phyloP scores from a whole-genome alignment of 1,140 invertebrate genomes.

The Rhyacophila brunnea region DNA sequence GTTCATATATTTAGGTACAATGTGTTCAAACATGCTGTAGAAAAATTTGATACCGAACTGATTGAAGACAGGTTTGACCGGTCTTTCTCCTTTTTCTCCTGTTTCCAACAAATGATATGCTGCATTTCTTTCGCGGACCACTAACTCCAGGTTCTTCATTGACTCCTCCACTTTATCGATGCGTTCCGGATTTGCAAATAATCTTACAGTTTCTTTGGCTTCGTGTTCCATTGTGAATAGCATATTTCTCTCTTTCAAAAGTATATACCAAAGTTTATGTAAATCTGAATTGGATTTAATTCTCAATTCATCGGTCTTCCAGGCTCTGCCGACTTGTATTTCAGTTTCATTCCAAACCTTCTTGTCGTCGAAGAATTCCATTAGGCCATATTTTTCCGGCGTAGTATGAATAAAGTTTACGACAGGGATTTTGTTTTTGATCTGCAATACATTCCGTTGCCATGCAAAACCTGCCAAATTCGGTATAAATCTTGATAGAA shows the following conservation, averaged over 20 bases:
- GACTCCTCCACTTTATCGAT: conserved; percentile 94
- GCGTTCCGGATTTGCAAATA: conserved; percentile 94
- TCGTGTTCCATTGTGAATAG: conserved; percentile 93
- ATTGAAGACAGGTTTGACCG: conserved; percentile 58
- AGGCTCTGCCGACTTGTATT: conserved; percentile 83
- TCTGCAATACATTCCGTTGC: not conserved
- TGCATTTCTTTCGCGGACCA: conserved; percentile 89
- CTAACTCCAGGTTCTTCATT: conserved; percentile 91
- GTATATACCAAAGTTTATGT: conserved; percentile 96
- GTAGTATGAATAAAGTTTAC: conserved; percentile 47
- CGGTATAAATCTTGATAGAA: conserved; percentile 2
- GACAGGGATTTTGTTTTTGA: not conserved
- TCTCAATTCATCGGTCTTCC: conserved; percentile 88
- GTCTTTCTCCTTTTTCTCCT: conserved; percentile 78
- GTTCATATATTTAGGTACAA: conserved; percentile 45
- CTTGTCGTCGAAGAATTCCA: conserved; percentile 91
- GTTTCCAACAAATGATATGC: conserved; percentile 91
- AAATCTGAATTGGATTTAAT: conserved; percentile 95
- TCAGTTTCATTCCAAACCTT: conserved; percentile 81
- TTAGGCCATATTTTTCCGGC: conserved; percentile 54
- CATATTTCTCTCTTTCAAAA: conserved; percentile 97
- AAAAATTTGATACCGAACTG: conserved; percentile 59
- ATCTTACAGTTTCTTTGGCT: conserved; percentile 62
- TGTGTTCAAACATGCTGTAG: conserved; percentile 44
- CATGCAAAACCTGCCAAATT: not conserved